Evolutionary conservation across 2,797 vertebrate genomes (phyloP).

Genomic region (Thripadectes ignobilis): DNA sequence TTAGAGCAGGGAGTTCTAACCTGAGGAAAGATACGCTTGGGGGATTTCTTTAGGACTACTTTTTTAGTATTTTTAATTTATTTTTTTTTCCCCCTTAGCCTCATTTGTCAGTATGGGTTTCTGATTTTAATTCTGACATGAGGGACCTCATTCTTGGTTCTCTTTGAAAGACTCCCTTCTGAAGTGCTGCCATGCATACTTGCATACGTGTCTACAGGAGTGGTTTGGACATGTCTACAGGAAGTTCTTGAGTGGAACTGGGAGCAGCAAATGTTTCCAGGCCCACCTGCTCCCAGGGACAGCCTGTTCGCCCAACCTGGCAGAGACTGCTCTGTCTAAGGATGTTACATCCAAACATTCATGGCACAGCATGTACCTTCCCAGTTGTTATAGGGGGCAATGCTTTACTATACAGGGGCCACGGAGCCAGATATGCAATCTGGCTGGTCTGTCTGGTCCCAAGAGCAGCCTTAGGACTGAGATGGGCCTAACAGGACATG

Average conservation of each 20-base stretch:
- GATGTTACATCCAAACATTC: background rate
- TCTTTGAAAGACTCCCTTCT: background rate
- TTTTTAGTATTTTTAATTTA: background rate
- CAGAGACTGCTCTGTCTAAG: background rate
- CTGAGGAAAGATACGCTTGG: background rate
- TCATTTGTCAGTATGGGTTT: background rate
- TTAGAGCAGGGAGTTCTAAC: background rate
- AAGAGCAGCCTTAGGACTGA: background rate
- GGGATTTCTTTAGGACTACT: background rate
- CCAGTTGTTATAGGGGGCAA: background rate
- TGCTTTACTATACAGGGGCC: accelerated
- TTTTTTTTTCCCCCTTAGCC: background rate
- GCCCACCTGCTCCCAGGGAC: background rate
- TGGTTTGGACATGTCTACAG: accelerated
- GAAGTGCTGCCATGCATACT: background rate
- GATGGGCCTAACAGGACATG: background rate
- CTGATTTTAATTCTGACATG: background rate
- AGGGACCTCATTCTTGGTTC: background rate
- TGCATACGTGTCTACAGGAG: background rate
- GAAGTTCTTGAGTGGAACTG: background rate
- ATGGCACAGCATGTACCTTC: accelerated
- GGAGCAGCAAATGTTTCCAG: background rate
- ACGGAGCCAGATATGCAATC: background rate
- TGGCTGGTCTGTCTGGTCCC: background rate
- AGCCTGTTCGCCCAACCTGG: background rate